Evolutionary conservation across 1,140 invertebrate genomes (phyloP).

Genomic region (Neodiprion pinetum): DNA sequence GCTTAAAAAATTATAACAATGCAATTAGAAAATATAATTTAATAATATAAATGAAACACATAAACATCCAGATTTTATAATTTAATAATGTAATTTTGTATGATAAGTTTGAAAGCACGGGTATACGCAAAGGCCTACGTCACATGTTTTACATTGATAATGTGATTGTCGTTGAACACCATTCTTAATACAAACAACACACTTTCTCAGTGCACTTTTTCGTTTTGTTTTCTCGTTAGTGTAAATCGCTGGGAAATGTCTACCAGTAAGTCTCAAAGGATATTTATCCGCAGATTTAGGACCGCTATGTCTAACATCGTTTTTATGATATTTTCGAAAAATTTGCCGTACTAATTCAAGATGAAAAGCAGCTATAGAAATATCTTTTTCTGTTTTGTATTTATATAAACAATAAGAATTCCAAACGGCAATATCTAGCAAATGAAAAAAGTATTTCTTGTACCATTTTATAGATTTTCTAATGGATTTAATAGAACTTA

Average conservation of each 20-base stretch:
- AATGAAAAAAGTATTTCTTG: conserved; percentile 48
- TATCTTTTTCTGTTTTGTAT: conserved; percentile 21
- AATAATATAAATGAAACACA: too few relatives aligned
- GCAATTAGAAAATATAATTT: too few relatives aligned
- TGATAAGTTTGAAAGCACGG: conserved; percentile 24
- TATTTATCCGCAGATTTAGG: neutral
- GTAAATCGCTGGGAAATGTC: conserved; percentile 18
- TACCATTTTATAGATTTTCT: conserved; percentile 52
- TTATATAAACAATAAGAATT: conserved; percentile 27
- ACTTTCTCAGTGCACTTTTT: conserved; percentile 21
- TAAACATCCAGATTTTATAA: too few relatives aligned
- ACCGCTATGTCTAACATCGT: neutral
- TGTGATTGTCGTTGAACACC: conserved; percentile 16
- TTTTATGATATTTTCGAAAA: conserved; percentile 24
- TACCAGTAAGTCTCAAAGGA: conserved; percentile 19
- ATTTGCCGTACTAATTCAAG: conserved; percentile 29
- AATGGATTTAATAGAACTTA: conserved; percentile 39
- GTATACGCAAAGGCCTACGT: conserved; percentile 16
- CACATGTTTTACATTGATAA: conserved; percentile 20
- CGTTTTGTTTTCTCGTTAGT: neutral
- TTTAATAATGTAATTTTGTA: conserved; percentile 9
- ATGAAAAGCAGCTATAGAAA: conserved; percentile 26
- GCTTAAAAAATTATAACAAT: too few relatives aligned
- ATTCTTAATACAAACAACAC: conserved; percentile 15
- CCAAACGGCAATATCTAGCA: conserved; percentile 37